Percentiles rank a stretch among this genome's conserved stretches.
phyloP scores from a whole-genome alignment of 2,797 vertebrate species.

The Podarcis siculus region DNA sequence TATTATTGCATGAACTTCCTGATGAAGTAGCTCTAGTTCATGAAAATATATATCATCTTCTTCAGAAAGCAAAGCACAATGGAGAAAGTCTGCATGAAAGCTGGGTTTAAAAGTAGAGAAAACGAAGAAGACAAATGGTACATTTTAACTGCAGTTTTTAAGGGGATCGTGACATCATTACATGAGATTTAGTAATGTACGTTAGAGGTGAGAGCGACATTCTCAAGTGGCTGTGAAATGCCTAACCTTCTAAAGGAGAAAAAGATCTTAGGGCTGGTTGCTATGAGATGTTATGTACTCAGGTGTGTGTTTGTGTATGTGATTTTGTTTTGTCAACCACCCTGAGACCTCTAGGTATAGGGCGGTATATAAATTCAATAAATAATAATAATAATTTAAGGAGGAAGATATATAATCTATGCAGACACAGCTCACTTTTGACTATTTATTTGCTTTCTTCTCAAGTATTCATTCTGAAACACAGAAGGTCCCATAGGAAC shows the following conservation, averaged over 20 bases:
- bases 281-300: not conserved
- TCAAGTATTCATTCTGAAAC: not conserved
- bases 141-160: not conserved
- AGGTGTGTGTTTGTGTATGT: not conserved
- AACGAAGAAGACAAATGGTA: not conserved
- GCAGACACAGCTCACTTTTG: not conserved
- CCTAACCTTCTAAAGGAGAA: not conserved
- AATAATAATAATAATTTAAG: too few relatives aligned
- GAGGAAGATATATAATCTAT: not conserved
- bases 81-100: not conserved
- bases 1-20: too few relatives aligned
- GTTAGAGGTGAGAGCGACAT: not conserved
- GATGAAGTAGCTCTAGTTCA: too few relatives aligned
- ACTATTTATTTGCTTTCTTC: not conserved
- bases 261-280: not conserved
- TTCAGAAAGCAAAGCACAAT: conserved; percentile 3
- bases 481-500: not conserved
- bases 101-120: not conserved
- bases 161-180: not conserved
- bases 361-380: too few relatives aligned
- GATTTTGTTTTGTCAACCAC: too few relatives aligned
- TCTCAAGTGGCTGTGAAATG: not conserved
- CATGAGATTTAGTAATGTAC: not conserved
- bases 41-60: not conserved
- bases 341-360: too few relatives aligned